A percentile compares a stretch with the other conserved stretches of the same genome.
phyloP scores from a whole-genome alignment of 2,797 vertebrate genomes.

The Gouania willdenowi region DNA sequence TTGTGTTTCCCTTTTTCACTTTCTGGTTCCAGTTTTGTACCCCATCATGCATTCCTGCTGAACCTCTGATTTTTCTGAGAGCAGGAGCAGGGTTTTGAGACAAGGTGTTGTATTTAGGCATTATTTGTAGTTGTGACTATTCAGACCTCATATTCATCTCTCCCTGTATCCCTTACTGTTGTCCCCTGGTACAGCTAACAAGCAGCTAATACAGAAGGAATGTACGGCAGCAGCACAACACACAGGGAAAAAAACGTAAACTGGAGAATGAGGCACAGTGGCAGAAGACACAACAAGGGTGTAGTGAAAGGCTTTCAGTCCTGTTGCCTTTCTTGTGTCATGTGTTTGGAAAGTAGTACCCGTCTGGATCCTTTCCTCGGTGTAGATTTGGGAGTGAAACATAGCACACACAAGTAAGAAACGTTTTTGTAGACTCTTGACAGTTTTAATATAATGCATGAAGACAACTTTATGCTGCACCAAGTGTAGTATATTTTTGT shows the following conservation, averaged over 20 bases:
- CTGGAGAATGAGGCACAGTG: not conserved
- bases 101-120: conserved; percentile 5
- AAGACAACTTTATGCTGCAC: too few relatives aligned
- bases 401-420: not conserved
- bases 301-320: conserved; percentile 41
- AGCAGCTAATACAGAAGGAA: conserved; percentile 61
- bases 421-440: too few relatives aligned
- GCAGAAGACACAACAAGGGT: conserved; percentile 11
- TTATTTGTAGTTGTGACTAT: conserved; percentile 19
- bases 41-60: not conserved
- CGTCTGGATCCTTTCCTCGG: too few relatives aligned
- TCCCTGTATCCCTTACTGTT: conserved; percentile 12
- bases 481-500: too few relatives aligned
- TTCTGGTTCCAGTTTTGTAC: conserved; percentile 17
- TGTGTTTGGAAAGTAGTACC: conserved; percentile 33
- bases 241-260: conserved; percentile 16
- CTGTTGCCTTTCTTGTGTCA: conserved; percentile 40
- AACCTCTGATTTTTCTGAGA: conserved; percentile 18
- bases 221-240: conserved; percentile 54
- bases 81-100: conserved; percentile 16
- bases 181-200: conserved; percentile 28
- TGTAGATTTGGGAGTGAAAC: too few relatives aligned
- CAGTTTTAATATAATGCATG: too few relatives aligned
- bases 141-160: conserved; percentile 22
- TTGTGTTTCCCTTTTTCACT: conserved; percentile 7